Evolutionary conservation across 2,113 vertebrate species (phyloP).

Genomic region (Sturnus vulgaris): DNA sequence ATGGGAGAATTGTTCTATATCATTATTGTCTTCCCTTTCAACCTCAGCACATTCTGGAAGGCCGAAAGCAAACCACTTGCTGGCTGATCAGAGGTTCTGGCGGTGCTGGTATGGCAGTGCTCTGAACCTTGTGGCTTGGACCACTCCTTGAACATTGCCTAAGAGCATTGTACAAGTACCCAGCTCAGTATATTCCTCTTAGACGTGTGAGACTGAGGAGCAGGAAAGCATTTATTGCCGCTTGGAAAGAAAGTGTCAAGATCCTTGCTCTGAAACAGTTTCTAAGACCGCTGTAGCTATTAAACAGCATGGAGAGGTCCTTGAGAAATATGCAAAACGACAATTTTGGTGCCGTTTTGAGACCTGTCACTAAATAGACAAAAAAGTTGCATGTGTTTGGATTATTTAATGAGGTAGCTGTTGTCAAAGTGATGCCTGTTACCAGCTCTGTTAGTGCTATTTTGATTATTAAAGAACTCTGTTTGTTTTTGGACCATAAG

Average conservation of each 20-base stretch:
- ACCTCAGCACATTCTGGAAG: constrained; percentile 29
- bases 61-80: neutral
- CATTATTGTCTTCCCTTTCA: constrained; percentile 39
- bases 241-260: neutral
- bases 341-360: neutral
- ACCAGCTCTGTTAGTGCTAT: neutral
- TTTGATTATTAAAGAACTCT: neutral
- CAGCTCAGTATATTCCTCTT: neutral
- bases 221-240: neutral
- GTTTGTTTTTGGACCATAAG: neutral
- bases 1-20: constrained; percentile 11
- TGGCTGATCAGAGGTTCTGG: neutral
- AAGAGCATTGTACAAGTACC: neutral
- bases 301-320: neutral
- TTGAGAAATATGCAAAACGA: neutral
- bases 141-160: neutral
- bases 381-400: neutral
- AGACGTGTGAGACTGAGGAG: neutral
- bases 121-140: constrained; percentile 35
- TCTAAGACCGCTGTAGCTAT: neutral
- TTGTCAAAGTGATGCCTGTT: neutral
- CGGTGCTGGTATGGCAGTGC: neutral
- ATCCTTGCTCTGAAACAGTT: neutral
- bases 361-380: neutral
- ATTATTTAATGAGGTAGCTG: neutral